A percentile compares a stretch with the other conserved stretches of the same genome.
These are phyloP conservation scores for Hydrolagus colliei DNA, from an alignment of 2,797 vertebrate genomes.

Conservation along the genomic window DNA sequence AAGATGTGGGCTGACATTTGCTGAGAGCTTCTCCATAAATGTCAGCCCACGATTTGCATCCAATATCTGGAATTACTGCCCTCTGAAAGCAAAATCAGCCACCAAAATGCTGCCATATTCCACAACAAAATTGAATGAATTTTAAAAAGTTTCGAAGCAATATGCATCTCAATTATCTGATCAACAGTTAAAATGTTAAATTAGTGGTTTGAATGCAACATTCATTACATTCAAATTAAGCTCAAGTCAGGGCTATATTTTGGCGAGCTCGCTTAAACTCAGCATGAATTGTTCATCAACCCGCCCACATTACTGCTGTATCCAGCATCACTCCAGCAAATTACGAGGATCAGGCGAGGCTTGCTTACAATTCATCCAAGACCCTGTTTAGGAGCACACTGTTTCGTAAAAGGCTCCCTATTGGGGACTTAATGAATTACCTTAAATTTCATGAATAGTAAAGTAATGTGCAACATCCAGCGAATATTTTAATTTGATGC, in stretches of 20 bases:
- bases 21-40: constrained; percentile 3
- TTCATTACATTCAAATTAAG: constrained; percentile 23
- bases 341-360: not conserved
- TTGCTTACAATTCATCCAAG: constrained; percentile 6
- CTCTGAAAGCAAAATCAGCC: constrained; percentile 16
- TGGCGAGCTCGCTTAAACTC: not conserved
- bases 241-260: not conserved
- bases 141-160: constrained; percentile 8
- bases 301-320: not conserved
- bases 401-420: not conserved
- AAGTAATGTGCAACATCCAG: not conserved
- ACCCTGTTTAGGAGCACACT: not conserved
- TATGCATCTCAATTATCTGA: constrained; percentile 6
- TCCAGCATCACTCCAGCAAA: constrained; percentile 10
- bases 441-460: not conserved
- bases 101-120: not conserved
- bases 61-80: constrained; percentile 6
- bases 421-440: constrained; percentile 21
- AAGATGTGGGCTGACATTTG: not conserved
- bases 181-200: constrained; percentile 27
- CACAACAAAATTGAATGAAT: not conserved
- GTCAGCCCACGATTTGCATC: constrained; percentile 22
- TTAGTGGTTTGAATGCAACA: constrained; percentile 23
- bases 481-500: constrained; percentile 2
- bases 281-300: constrained; percentile 21